These are phyloP conservation scores for Ondatra zibethicus DNA, from an alignment of 2,113 vertebrate species.

Conservation along the genomic window DNA sequence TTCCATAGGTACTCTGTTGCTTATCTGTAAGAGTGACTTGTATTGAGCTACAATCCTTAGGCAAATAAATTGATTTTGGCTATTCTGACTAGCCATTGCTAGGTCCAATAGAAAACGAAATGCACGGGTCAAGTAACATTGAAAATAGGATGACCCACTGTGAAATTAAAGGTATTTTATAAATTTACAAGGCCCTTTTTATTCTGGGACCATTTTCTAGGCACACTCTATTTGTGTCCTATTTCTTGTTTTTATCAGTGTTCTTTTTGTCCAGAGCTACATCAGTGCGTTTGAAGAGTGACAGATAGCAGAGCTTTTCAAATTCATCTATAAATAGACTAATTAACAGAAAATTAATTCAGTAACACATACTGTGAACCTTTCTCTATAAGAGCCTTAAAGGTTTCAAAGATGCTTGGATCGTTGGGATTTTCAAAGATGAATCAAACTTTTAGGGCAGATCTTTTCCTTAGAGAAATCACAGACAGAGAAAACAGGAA, in stretches of 20 bases:
- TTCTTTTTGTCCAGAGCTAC: neutral
- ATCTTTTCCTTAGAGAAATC: neutral
- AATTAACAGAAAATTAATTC: constrained; percentile 52
- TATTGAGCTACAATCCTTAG: neutral
- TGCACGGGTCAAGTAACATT: neutral
- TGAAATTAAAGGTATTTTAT: constrained; percentile 15
- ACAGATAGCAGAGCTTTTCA: neutral
- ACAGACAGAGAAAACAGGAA: neutral
- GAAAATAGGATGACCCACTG: neutral
- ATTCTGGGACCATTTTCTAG: neutral
- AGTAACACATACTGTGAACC: constrained; percentile 27
- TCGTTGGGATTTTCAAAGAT: constrained; percentile 25
- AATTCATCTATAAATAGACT: constrained; percentile 25
- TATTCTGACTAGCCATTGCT: neutral
- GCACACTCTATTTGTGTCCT: neutral
- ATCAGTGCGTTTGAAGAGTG: neutral
- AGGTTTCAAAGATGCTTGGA: constrained; percentile 29
- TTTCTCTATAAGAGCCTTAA: constrained; percentile 5
- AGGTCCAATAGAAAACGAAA: neutral
- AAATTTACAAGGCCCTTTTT: neutral
- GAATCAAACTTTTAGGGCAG: neutral
- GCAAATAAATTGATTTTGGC: neutral
- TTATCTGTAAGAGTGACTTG: neutral
- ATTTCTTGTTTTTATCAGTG: neutral
- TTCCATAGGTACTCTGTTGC: neutral